Base-by-base conservation (phyloP, 2,888 invertebrate species). In the Apamea monoglypha region DNA sequence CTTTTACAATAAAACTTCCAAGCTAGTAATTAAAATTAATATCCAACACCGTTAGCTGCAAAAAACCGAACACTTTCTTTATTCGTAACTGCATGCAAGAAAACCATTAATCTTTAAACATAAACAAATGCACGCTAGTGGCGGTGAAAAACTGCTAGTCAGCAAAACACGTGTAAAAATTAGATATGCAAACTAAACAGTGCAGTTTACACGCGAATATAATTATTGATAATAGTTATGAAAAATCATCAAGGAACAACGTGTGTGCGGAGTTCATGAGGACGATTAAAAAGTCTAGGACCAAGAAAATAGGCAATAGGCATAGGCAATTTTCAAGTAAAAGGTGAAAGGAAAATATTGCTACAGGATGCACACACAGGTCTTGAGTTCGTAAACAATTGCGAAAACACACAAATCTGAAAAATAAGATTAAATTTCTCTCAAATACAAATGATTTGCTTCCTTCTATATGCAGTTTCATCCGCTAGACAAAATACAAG, bases 141-240 rank as follows among this genome's bases (percentile, higher is more conserved):
- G 16, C 44, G 61, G 16, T 64, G 44, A 50, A 66, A 68, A 72
- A 73, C n/a, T 7, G 36, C 36, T 53, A 70, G 47, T 53, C 73
- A 76, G 40, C 83, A 85, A 88, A 85, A 81, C 86, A 86, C 76
- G 40, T 74, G 63, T 80, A 80, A 81, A 21, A 83, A 73, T 82
- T 84, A 78, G 82, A 82, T 80, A 83, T 81, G 76, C 75, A 80
- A 83, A 86, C 75, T 71, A 63, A 82, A 84, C 71, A 77, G 74
- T 71, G 82, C 71, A 80, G 85, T 87, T 84, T 84, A 86, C 68
- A 81, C 50, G 29, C 10, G 70, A 69, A 74, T 76, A 72, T 67
- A 66, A 71, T 72, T 79, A 73, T 69, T 67, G 29, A 47, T 74
- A 50, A 36, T 12, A 36, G 21, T 64, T 67, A 67, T 73, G 40